A percentile compares a stretch with the other conserved stretches of the same genome.
phyloP scores from a whole-genome alignment of 2,888 invertebrate species.

The Trisateles emortualis region DNA sequence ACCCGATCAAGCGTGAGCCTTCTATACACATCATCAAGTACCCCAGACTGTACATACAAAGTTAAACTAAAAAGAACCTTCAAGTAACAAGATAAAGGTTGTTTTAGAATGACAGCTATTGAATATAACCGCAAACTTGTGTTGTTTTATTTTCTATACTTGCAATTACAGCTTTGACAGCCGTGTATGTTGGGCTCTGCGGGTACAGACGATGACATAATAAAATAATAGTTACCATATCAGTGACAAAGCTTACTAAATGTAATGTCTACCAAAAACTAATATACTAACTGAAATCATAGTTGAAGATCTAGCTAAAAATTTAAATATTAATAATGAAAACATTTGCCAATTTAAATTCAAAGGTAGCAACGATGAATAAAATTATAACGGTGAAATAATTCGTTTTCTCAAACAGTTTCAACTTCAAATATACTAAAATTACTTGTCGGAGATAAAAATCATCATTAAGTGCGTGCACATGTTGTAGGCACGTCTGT shows the following conservation, averaged over 20 bases:
- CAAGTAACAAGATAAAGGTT: conserved; percentile 39
- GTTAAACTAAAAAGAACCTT: conserved; percentile 42
- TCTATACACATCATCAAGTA: conserved; percentile 67
- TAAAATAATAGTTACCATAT: conserved; percentile 20
- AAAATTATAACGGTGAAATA: conserved; percentile 16
- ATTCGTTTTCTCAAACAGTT: conserved; percentile 11
- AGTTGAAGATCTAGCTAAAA: neutral
- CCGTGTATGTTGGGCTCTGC: conserved; percentile 60
- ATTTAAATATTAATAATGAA: neutral
- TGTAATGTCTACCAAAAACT: neutral
- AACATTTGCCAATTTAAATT: neutral
- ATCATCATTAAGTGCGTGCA: conserved; percentile 53
- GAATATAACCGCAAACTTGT: conserved; percentile 54
- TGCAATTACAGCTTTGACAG: conserved; percentile 85
- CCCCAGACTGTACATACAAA: conserved; percentile 46
- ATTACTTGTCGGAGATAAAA: conserved; percentile 51
- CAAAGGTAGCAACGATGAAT: neutral
- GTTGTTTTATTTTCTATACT: conserved; percentile 76
- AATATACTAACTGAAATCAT: neutral
- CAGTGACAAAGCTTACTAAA: neutral
- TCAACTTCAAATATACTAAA: conserved; percentile 25
- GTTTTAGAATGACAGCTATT: conserved; percentile 39
- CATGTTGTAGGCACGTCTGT: conserved; percentile 59
- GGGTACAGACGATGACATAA: conserved; percentile 71
- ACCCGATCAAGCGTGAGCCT: conserved; percentile 78